A percentile compares a stretch with the other conserved stretches of the same genome.
Evolutionary conservation across 2,888 invertebrate genomes (phyloP).

Genomic region (Agrilus mali): DNA sequence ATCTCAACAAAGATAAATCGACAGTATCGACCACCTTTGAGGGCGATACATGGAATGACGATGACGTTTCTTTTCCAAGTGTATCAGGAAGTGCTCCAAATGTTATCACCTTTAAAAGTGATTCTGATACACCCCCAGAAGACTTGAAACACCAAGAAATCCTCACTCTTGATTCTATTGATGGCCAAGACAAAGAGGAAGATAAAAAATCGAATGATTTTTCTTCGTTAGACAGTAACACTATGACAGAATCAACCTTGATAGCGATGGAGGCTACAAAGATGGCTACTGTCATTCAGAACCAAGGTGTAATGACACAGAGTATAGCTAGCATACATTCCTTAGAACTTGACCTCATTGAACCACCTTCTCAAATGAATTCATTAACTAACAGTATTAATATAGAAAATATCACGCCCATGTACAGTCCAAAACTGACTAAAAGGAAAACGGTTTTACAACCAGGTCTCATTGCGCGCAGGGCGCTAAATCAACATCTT

Average conservation of each 20-base stretch:
- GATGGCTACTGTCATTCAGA: conserved; percentile 44
- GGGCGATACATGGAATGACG: conserved; percentile 70
- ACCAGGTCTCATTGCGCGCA: conserved; percentile 54
- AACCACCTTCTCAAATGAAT: conserved; percentile 67
- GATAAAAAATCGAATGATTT: conserved; percentile 26
- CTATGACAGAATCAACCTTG: conserved; percentile 55
- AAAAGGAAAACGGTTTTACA: conserved; percentile 54
- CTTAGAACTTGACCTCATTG: conserved; percentile 59
- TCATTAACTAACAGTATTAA: conserved; percentile 40
- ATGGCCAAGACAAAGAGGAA: conserved; percentile 7
- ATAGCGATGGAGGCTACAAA: conserved; percentile 68
- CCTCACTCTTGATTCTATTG: conserved; percentile 13
- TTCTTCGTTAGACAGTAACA: conserved; percentile 41
- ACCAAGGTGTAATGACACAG: conserved; percentile 41
- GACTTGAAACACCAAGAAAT: neutral
- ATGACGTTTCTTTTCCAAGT: conserved; percentile 70
- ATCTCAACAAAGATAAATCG: conserved; percentile 34
- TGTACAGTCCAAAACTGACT: conserved; percentile 24
- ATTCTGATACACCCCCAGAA: conserved; percentile 26
- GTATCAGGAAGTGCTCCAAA: conserved; percentile 65
- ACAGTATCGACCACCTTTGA: conserved; percentile 19
- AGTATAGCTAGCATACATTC: conserved; percentile 48
- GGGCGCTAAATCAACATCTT: conserved; percentile 49
- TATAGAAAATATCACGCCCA: conserved; percentile 12
- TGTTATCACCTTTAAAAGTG: conserved; percentile 54